These are phyloP conservation scores for Procavia capensis DNA, from an alignment of 2,113 vertebrate species.

Conservation along the genomic window DNA sequence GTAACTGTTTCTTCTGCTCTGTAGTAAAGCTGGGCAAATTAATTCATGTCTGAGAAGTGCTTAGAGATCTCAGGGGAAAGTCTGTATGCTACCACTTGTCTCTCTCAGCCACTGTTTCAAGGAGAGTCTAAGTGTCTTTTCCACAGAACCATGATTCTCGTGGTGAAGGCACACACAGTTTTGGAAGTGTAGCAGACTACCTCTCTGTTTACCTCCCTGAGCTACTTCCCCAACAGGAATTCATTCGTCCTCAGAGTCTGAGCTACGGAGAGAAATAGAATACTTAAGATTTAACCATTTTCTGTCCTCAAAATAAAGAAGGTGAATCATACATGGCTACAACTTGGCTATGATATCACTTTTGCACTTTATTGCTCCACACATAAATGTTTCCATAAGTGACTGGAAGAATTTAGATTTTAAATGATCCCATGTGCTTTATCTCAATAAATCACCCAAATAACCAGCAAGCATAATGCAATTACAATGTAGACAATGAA, in stretches of 20 bases:
- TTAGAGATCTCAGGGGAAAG: neutral
- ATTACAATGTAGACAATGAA: constrained; percentile 55
- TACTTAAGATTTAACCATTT: constrained; percentile 59
- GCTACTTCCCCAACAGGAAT: constrained; percentile 60
- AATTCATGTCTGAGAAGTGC: neutral
- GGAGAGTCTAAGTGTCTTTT: neutral
- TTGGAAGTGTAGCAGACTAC: constrained; percentile 54
- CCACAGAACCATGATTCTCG: neutral
- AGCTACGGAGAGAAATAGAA: constrained; percentile 53
- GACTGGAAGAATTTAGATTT: constrained; percentile 51
- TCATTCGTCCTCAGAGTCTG: constrained; percentile 54
- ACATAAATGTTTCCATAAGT: constrained; percentile 58
- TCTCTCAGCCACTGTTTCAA: neutral
- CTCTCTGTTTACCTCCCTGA: neutral
- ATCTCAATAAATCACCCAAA: constrained; percentile 31
- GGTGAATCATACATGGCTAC: constrained; percentile 58
- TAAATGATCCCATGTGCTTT: constrained; percentile 55
- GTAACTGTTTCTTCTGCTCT: neutral
- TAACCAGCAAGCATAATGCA: neutral
- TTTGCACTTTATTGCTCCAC: constrained; percentile 49
- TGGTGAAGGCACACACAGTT: constrained; percentile 1
- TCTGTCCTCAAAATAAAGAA: constrained; percentile 34
- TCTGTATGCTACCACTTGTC: neutral
- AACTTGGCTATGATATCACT: constrained; percentile 52
- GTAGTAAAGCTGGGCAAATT: neutral